Conservation (phyloP, 2,113 vertebrate genomes). For the Tachysurus vachellii region DNA sequence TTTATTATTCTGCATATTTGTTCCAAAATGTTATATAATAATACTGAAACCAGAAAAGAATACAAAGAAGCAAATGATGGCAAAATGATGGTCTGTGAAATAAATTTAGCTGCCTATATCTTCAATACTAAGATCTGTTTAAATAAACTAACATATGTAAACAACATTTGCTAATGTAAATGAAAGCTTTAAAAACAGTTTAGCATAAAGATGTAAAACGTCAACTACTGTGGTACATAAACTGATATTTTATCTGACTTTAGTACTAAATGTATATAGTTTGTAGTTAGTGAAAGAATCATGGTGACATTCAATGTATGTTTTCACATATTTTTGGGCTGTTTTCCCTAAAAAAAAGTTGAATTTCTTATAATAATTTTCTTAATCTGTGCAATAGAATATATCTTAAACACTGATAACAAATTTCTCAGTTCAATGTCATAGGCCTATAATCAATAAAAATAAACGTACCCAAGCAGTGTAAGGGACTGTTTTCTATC, state of each 20-base stretch:
- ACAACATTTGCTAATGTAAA: background rate
- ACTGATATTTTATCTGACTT: background rate
- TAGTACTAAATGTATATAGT: background rate
- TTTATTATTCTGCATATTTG: slow-evolving; percentile 47
- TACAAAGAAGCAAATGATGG: slow-evolving; percentile 41
- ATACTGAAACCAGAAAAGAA: slow-evolving; percentile 43
- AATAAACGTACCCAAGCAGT: background rate
- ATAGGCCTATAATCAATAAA: background rate
- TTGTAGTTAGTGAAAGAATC: background rate
- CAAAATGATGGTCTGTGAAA: background rate
- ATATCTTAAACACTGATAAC: background rate
- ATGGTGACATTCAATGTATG: background rate
- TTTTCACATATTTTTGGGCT: background rate
- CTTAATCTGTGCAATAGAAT: background rate
- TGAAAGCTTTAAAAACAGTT: background rate
- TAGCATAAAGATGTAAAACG: too few species aligned
- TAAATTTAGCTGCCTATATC: background rate
- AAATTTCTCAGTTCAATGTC: background rate
- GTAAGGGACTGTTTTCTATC: background rate
- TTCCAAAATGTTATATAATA: slow-evolving; percentile 51
- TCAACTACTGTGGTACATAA: too few species aligned
- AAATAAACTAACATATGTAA: slow-evolving; percentile 43
- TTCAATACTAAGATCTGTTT: background rate
- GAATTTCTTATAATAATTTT: background rate
- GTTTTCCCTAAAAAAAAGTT: background rate